Evolutionary conservation across 64 coral and sea anemone genomes (phyloP), one percentile per base, ranked within the genome.

Genomic region (Exaiptasia diaphana): DNA sequence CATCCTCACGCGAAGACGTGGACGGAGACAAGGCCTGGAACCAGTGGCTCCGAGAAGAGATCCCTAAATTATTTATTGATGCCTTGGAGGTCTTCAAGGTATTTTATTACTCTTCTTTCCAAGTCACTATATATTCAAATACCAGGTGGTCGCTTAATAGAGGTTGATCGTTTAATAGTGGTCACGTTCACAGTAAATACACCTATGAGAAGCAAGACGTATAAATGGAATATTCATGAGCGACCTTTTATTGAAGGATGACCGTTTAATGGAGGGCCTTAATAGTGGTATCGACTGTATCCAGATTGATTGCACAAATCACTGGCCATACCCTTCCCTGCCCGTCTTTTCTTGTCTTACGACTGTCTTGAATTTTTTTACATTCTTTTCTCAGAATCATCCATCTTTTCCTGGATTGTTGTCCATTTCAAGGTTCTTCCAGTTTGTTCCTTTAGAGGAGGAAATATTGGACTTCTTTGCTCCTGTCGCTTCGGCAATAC

Each of bases 401-500:
- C 75, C 81, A 15, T 80, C 70, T 9, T 86, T 96, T 67, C 17
- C 71, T 46, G 86, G 86, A 2, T 68, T 96, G 11, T 74, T 86
- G 15, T 85, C 80, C 1, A 39, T 90, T 41, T 71, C 78, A 73
- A 54, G 60, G 20, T 89, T 81, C 49, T 90, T 96, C 28, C 86
- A 89, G 32, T 96, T 86, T 69, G 82, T 96, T 22, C 92, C 92
- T 42, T 76, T 96, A 25, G 81, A 96, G 38, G 92, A 96, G 6
- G 92, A 96, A 83, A 96, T 96, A 40, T 38, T 96, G 12, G 92
- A 90, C 53, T 96, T 96, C 49, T 96, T 96, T 57, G 74, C 67
- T 44, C 92, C 92, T 41, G 86, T 96, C 48, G 87, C 92, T 20
- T 75, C 63, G 4, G 84, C 73, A 7, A 90, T 96, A 21, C 77